A percentile compares a stretch with the other conserved stretches of the same genome.
Conservation (phyloP, 1,140 invertebrate species). For the Acromyrmex heyeri region DNA sequence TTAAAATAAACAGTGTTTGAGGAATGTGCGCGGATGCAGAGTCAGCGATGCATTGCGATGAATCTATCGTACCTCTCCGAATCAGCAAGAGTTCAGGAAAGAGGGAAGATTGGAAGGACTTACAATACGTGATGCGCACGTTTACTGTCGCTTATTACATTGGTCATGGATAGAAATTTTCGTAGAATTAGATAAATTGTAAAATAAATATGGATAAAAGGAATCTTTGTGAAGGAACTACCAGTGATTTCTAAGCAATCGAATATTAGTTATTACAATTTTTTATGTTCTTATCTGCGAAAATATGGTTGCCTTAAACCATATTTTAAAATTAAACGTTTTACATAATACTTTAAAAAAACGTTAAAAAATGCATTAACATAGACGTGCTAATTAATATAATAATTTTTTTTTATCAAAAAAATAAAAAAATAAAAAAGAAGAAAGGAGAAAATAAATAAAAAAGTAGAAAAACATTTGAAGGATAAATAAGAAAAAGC, state of each 20-base stretch:
- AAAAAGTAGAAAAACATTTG: background rate
- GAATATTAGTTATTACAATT: background rate
- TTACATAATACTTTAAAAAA: background rate
- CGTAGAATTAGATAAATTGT: constrained; percentile 5
- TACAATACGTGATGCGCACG: constrained; percentile 8
- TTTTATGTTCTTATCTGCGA: background rate
- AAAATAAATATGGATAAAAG: background rate
- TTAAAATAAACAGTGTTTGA: constrained; percentile 77
- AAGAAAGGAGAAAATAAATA: background rate
- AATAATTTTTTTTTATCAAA: background rate
- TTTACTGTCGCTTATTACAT: constrained; percentile 11
- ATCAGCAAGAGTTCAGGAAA: constrained; percentile 31
- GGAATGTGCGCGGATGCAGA: constrained; percentile 80
- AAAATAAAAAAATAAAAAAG: background rate
- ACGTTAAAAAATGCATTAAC: background rate
- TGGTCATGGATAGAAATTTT: constrained; percentile 16
- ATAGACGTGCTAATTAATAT: background rate
- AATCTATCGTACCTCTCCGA: constrained; percentile 35
- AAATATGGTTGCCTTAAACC: constrained; percentile 2
- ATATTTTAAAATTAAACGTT: background rate
- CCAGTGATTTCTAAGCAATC: constrained; percentile 11
- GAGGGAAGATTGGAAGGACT: background rate
- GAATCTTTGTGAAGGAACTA: background rate
- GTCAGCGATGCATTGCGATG: constrained; percentile 65
- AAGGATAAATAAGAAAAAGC: background rate